Base-by-base conservation (phyloP, 2,113 vertebrate genomes). In the Nothoprocta pentlandii region DNA sequence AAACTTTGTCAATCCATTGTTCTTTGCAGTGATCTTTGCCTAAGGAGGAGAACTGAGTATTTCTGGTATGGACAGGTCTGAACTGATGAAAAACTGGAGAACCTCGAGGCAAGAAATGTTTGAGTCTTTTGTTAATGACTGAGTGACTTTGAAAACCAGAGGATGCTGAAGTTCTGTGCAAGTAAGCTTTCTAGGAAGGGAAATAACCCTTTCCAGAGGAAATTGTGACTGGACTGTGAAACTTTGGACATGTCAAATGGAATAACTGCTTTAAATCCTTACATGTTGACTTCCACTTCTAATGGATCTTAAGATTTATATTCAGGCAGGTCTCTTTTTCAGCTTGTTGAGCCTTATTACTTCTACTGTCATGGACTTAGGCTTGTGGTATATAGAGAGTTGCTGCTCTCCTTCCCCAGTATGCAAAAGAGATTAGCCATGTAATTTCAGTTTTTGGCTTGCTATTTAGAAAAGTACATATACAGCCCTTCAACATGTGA, bases 101-200 rank as follows among this genome's bases (percentile, higher is more conserved):
- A 9, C 34, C 39, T 75, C 75, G 46, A 46, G 34, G 39, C 19
- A 14, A 46, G 54, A 93, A 75, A 44, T 13, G 5, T 13, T 80
- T 88, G 87, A 23, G 26, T 89, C 53, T 71, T 84, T 77, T 46
- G 54, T 15, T 87, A 78, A 80, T 41, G 73, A 12, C 8, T 5
- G 0, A 13, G 53, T 77, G 20, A 70, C 66, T 93, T 80, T 68
- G 41, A 61, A 78, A 92, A 94, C 74, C 66, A 90, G 56, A 93
- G 76, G 61, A 88, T 92, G 73, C 92, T 90, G 12, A 67, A 81
- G 32, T 83, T 90, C 44, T 74, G 46, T 88, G 92, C 64, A 88
- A 86, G 80, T 90, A 86, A 94, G 86, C 77, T 76, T 94, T 95
- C 90, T 96, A 95, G 80, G 77, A 95, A 96, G 53, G 91, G 83